Evolutionary conservation across 2,797 vertebrate species (phyloP).

Genomic region (Heterohyrax brucei): DNA sequence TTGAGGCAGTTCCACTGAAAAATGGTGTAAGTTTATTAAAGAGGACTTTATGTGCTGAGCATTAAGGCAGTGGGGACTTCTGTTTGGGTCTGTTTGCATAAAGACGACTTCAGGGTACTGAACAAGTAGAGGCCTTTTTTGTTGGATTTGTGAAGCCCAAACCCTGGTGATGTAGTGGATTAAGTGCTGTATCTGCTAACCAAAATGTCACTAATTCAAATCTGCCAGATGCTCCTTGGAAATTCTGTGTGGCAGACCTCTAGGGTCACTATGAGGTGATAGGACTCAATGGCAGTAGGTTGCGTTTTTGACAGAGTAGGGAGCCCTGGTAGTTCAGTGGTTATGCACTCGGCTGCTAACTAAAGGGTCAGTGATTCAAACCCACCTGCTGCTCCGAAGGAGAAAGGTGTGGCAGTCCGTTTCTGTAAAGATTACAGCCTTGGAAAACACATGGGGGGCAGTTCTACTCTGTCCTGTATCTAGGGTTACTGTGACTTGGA

Average conservation of each 20-base stretch:
- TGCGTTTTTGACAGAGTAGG: no score
- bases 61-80: constrained; percentile 74
- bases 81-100: constrained; percentile 77
- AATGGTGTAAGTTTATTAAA: constrained; percentile 74
- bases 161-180: not conserved
- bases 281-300: no score
- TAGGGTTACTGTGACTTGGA: not conserved
- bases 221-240: not conserved
- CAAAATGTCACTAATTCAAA: not conserved
- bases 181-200: not conserved
- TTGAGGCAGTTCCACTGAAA: constrained; percentile 74
- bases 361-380: not conserved
- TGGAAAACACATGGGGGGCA: not conserved
- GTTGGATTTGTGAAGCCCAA: constrained; percentile 69
- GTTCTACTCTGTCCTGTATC: not conserved
- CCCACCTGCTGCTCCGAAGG: not conserved
- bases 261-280: no score
- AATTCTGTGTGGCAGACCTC: no score
- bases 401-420: no score
- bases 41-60: constrained; percentile 70
- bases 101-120: constrained; percentile 78
- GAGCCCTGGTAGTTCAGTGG: no score
- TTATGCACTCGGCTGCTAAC: not conserved
- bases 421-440: not conserved
- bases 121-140: constrained; percentile 73